Evolutionary conservation across 2,797 vertebrate genomes (phyloP).

Genomic region (Myripristis jacobus): DNA sequence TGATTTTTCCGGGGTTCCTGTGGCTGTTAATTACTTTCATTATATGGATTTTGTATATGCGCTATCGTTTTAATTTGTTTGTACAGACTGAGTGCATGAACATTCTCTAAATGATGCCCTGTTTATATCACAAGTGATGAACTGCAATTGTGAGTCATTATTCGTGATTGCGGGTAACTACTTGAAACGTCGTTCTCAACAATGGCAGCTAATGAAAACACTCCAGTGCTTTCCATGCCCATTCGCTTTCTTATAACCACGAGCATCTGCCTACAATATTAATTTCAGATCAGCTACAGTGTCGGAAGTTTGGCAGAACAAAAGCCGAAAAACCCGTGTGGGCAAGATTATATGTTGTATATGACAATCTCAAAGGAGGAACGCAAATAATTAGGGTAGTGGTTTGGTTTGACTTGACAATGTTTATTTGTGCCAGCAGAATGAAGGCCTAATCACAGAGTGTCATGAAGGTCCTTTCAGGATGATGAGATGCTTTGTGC

Average conservation of each 20-base stretch:
- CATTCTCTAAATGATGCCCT: no score
- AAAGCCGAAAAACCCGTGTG: not conserved
- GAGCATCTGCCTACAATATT: not conserved
- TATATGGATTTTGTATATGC: not conserved
- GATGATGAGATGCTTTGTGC: slow-evolving; percentile 28
- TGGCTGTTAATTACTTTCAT: not conserved
- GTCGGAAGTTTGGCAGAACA: not conserved
- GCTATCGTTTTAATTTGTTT: no score
- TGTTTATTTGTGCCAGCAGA: slow-evolving; percentile 56
- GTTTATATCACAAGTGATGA: not conserved
- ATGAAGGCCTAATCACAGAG: slow-evolving; percentile 42
- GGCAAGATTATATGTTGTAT: slow-evolving; percentile 36
- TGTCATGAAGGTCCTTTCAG: slow-evolving; percentile 26
- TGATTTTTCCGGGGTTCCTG: not conserved
- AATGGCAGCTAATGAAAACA: not conserved
- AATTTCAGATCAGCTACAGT: slow-evolving; percentile 9
- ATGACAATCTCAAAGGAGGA: slow-evolving; percentile 19
- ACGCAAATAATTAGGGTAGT: slow-evolving; percentile 19
- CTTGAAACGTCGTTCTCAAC: slow-evolving; percentile 11
- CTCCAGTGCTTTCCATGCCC: not conserved
- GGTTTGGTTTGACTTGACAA: slow-evolving; percentile 43
- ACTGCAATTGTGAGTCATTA: not conserved
- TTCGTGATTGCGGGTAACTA: not conserved
- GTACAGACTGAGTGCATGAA: no score
- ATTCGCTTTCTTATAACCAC: not conserved